Evolutionary conservation across 2,888 invertebrate species (phyloP).

Genomic region (Anaspis maculata): DNA sequence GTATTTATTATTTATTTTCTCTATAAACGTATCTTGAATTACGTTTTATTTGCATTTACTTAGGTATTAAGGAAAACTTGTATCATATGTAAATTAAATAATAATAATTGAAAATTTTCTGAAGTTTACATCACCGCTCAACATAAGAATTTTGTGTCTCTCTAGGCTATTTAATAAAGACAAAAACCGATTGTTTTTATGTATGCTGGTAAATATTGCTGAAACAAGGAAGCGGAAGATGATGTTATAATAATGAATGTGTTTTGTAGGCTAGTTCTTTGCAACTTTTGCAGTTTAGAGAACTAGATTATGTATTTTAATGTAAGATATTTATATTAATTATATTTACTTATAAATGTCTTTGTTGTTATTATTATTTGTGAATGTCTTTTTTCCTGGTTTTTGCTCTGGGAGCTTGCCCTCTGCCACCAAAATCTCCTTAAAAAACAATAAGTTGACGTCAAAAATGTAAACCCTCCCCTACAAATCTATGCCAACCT

Average conservation of each 20-base stretch:
- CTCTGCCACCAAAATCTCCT: too few species aligned
- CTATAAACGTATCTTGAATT: too few species aligned
- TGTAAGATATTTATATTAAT: conserved; percentile 46
- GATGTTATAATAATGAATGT: conserved; percentile 38
- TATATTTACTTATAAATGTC: conserved; percentile 46
- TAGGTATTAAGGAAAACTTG: conserved; percentile 17
- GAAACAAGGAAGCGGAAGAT: conserved; percentile 34
- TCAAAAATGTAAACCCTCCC: too few species aligned
- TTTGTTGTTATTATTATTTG: conserved; percentile 1
- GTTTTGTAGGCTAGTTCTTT: conserved; percentile 41
- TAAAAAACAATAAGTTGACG: too few species aligned
- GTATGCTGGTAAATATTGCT: conserved; percentile 32
- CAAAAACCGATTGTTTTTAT: conserved; percentile 27
- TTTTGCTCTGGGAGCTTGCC: too few species aligned
- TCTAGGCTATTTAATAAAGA: conserved; percentile 23
- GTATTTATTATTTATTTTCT: too few species aligned
- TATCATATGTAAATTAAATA: conserved; percentile 35
- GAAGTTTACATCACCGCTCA: too few species aligned
- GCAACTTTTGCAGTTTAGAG: conserved; percentile 37
- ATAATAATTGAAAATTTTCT: too few species aligned
- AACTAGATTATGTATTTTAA: conserved; percentile 42
- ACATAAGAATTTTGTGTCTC: conserved; percentile 20
- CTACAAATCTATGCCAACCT: too few species aligned
- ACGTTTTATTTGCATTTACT: conserved; percentile 15
- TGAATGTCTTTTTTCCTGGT: too few species aligned